A percentile compares a stretch with the other conserved stretches of the same genome.
These are phyloP conservation scores for Atta colombica DNA, from an alignment of 1,140 invertebrate species.

Conservation along the genomic window DNA sequence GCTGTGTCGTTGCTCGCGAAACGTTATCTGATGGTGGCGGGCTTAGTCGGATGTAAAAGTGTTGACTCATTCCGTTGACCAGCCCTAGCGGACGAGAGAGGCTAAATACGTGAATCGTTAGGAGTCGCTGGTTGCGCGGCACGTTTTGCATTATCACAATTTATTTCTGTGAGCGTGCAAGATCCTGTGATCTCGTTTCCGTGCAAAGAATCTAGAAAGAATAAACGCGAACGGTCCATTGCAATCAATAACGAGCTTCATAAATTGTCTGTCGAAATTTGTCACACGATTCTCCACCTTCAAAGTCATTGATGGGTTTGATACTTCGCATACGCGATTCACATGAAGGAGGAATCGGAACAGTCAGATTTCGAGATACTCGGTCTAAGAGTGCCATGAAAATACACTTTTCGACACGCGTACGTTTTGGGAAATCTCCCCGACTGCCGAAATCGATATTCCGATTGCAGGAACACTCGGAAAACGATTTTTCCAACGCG, in stretches of 20 bases:
- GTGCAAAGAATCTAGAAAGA: slow-evolving; percentile 2
- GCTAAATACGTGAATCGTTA: slow-evolving; percentile 69
- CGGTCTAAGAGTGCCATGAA: not conserved
- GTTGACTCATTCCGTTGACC: slow-evolving; percentile 62
- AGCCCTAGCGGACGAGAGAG: not conserved
- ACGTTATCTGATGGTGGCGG: slow-evolving; percentile 71
- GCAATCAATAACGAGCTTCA: not conserved
- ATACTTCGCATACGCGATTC: not conserved
- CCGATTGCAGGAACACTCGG: slow-evolving; percentile 48
- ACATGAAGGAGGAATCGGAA: not conserved
- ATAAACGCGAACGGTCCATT: not conserved
- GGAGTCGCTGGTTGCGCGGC: slow-evolving; percentile 29
- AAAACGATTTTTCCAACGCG: slow-evolving; percentile 50
- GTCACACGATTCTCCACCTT: not conserved
- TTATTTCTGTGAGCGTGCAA: slow-evolving; percentile 53
- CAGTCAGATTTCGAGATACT: slow-evolving; percentile 4
- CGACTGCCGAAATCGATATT: slow-evolving; percentile 51
- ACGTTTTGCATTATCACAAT: slow-evolving; percentile 60
- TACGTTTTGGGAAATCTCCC: slow-evolving; percentile 25
- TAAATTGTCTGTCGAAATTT: not conserved
- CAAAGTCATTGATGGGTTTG: not conserved
- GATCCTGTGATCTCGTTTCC: slow-evolving; percentile 35
- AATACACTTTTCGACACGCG: slow-evolving; percentile 26
- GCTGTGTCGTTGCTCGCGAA: slow-evolving; percentile 36
- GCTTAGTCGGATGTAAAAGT: slow-evolving; percentile 66